Evolutionary conservation across 2,888 invertebrate species (phyloP).

Genomic region (Apamea monoglypha): DNA sequence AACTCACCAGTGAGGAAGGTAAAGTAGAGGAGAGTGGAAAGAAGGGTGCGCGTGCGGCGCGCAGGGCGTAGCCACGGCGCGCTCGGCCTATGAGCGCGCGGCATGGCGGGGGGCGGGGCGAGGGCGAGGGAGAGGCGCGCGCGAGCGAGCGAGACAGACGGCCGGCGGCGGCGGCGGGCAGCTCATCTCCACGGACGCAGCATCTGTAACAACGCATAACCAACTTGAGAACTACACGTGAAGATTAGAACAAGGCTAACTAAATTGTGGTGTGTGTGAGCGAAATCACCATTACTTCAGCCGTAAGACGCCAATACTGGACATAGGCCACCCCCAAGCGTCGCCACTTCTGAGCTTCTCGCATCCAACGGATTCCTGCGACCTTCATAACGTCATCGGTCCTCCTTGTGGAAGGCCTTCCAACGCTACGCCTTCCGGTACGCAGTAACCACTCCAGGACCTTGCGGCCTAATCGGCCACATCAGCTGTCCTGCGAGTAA

Average conservation of each 20-base stretch:
- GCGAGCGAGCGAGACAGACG: conserved; percentile 54
- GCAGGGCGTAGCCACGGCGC: conserved; percentile 57
- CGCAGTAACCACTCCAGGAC: neutral
- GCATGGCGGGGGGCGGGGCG: conserved; percentile 58
- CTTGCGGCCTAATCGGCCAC: neutral
- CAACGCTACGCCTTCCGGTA: neutral
- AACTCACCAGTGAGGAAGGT: conserved; percentile 73
- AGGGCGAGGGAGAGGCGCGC: conserved; percentile 57
- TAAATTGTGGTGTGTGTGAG: neutral
- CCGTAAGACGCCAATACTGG: neutral
- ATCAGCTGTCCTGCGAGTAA: neutral
- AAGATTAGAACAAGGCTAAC: neutral
- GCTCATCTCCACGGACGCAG: conserved; percentile 77
- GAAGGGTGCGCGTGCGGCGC: conserved; percentile 63
- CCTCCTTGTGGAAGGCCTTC: no score
- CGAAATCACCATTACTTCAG: neutral
- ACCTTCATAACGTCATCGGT: neutral
- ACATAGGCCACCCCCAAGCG: neutral
- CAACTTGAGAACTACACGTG: neutral
- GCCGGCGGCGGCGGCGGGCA: conserved; percentile 60
- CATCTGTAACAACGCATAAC: conserved; percentile 69
- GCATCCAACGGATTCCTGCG: neutral
- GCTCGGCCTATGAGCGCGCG: conserved; percentile 49
- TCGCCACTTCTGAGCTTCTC: neutral
- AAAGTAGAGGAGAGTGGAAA: conserved; percentile 72